Percentiles rank a stretch among this genome's conserved stretches.
Conservation (phyloP, 2,888 invertebrate genomes). For the Archaeoteleia sp. region DNA sequence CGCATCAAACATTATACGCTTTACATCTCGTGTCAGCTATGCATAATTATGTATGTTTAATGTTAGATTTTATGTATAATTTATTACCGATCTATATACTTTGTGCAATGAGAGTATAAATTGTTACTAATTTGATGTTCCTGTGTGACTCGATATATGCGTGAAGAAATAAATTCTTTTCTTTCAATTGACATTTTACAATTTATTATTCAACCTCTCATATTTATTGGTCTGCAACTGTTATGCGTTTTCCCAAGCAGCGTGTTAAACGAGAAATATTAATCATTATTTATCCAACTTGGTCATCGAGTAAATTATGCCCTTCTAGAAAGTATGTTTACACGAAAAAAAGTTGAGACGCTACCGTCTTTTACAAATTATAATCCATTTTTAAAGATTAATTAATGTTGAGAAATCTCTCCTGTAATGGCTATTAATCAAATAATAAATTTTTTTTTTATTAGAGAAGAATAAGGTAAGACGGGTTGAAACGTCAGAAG, state of each 20-base stretch:
- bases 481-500: too few species aligned
- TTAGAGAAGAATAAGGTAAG: too few species aligned
- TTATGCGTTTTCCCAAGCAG: slow-evolving; percentile 22
- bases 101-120: neutral
- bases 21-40: too few species aligned
- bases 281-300: slow-evolving; percentile 60
- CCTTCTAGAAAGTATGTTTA: slow-evolving; percentile 4
- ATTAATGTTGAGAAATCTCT: too few species aligned
- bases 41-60: neutral
- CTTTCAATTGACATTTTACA: slow-evolving; percentile 19
- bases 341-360: slow-evolving; percentile 1
- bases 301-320: slow-evolving; percentile 16
- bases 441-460: too few species aligned
- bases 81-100: neutral
- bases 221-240: slow-evolving; percentile 21
- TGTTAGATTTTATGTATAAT: neutral
- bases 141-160: neutral
- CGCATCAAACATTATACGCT: slow-evolving; percentile 1
- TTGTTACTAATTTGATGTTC: neutral
- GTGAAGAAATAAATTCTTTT: neutral
- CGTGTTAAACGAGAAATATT: slow-evolving; percentile 64
- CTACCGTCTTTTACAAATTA: slow-evolving; percentile 25
- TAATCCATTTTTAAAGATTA: slow-evolving; percentile 13
- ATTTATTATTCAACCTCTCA: slow-evolving; percentile 23
- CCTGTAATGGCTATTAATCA: too few species aligned